Evolutionary conservation across 2,797 vertebrate species (phyloP), one percentile per base, ranked within the genome.

Genomic region (Poliocrania exsul): DNA sequence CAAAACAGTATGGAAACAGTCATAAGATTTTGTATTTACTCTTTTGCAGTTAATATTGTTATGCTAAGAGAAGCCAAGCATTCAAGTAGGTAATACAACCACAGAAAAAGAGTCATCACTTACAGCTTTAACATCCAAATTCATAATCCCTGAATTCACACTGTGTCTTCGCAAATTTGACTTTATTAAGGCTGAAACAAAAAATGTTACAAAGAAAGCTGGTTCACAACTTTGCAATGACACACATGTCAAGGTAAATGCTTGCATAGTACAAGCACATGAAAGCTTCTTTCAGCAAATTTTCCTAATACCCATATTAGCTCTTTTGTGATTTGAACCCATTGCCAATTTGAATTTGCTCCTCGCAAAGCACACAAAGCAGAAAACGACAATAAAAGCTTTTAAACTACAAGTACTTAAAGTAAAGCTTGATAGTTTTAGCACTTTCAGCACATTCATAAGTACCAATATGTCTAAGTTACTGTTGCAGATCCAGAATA

Each of bases 101-200:
- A 65, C 16, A 35, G 60, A 49, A 60, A 58, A 49, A 75, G 58
- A 86, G 75, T 90, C 57, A 54, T 13, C 46, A 98, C 99, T 98
- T 96, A 99, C 99, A 40, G 97, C 96, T 96, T 98, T 98, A 70
- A 97, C 54, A 19, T 97, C 95, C 49, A 96, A 97, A 70, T 92
- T 97, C 31, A 93, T 78, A 49, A 97, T 97, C 69, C 98, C 97
- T 64, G 97, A 96, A 97, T 99, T 99, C 86, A 99, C 95, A 29
- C 98, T 99, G 95, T 99, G 98, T 96, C 99, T 98, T 97, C 98
- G 98, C 95, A 99, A 97, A 70, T 99, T 99, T 16, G 99, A 99
- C 95, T 99, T 99, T 96, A 99, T 99, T 94, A 99, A 98, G 53
- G 98, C 99, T 99, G 98, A 71, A 97, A 97, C 17, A 95, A 46